Evolutionary conservation across 2,888 invertebrate species (phyloP).

Genomic region (Hypselothyrea guttata): DNA sequence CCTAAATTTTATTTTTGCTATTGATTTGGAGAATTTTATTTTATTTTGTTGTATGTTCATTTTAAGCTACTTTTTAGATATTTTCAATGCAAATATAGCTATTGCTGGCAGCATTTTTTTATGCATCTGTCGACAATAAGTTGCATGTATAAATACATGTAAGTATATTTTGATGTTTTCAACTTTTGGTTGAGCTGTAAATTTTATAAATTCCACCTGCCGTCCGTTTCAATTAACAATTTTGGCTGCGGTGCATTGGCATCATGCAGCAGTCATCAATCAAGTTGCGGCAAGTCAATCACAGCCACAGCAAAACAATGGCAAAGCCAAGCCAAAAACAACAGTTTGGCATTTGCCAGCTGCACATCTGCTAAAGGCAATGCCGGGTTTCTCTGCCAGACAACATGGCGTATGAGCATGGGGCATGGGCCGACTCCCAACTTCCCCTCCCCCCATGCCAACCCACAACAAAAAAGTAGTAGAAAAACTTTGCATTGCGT

Average conservation of each 20-base stretch:
- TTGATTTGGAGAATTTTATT: no score
- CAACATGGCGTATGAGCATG: conserved; percentile 51
- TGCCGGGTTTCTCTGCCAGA: conserved; percentile 21
- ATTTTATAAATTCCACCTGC: conserved; percentile 8
- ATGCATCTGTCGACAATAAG: no score
- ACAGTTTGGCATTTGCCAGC: conserved; percentile 25
- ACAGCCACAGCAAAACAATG: conserved; percentile 5
- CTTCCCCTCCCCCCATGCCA: conserved; percentile 4
- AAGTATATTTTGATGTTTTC: no score
- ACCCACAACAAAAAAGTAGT: background rate
- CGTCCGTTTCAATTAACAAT: conserved; percentile 23
- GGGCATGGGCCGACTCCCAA: no score
- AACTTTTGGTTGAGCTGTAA: no score
- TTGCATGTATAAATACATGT: no score
- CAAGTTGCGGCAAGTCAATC: conserved; percentile 31
- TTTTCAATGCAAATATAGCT: no score
- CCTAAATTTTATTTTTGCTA: no score
- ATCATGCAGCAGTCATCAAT: conserved; percentile 31
- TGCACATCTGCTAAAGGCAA: conserved; percentile 34
- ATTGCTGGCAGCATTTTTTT: no score
- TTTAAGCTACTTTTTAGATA: no score
- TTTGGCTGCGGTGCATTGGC: conserved; percentile 3
- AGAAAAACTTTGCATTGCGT: conserved; percentile 21
- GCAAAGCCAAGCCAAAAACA: conserved; percentile 7
- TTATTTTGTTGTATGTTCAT: no score